Percentiles rank a stretch among this genome's conserved stretches.
Conservation (phyloP, 2,888 invertebrate genomes). For the Pachydiplax longipennis region DNA sequence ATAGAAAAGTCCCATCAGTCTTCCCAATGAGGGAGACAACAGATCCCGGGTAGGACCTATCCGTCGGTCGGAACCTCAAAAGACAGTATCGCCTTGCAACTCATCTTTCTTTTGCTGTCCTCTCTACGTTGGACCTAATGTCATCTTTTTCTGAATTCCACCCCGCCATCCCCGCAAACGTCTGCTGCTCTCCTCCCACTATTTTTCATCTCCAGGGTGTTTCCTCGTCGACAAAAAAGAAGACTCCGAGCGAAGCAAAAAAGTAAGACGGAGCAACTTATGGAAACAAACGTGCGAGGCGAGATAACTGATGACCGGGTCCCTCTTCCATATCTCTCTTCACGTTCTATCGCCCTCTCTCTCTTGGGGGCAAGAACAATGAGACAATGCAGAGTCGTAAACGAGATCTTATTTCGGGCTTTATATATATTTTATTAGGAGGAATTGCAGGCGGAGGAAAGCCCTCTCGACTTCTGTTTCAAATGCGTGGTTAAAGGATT, state of each 20-base stretch:
- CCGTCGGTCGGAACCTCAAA: no score
- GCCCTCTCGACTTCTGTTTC: not conserved
- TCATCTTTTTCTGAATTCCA: not conserved
- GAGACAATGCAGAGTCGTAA: not conserved
- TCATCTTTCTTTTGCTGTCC: no score
- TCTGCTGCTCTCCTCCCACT: not conserved
- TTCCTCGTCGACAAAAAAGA: not conserved
- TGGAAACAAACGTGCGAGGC: conserved; percentile 7
- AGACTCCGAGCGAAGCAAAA: not conserved
- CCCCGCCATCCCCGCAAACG: not conserved
- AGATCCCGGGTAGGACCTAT: not conserved
- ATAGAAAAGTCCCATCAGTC: not conserved
- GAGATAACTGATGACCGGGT: not conserved
- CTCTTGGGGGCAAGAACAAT: not conserved
- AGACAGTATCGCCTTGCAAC: no score
- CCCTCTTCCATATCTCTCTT: not conserved
- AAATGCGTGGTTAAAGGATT: not conserved
- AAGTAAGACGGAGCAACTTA: not conserved
- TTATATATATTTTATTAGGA: not conserved
- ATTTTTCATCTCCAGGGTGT: not conserved
- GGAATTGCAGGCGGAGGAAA: not conserved
- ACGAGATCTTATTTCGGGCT: not conserved
- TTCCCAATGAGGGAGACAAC: not conserved
- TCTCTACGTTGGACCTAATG: not conserved
- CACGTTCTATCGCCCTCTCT: not conserved